phyloP scores from a whole-genome alignment of 2,888 invertebrate genomes.

The Biston betularia region DNA sequence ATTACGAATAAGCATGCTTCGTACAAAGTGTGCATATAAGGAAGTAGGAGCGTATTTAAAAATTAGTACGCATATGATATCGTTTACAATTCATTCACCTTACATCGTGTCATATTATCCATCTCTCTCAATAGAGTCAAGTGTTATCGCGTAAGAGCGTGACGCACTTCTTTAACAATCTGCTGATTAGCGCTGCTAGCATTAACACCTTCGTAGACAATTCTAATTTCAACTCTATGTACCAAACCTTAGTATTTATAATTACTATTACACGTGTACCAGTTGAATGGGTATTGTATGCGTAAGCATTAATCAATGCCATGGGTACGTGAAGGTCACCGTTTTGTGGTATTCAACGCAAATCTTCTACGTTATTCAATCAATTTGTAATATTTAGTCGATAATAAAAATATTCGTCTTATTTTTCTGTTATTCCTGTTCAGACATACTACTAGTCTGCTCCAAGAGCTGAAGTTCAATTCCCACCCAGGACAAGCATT shows the following conservation, averaged over 20 bases:
- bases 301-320: conserved; percentile 81
- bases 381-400: conserved; percentile 30
- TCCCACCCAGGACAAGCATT: no score
- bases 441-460: no score
- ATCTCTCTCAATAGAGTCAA: conserved; percentile 60
- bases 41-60: conserved; percentile 38
- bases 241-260: conserved; percentile 53
- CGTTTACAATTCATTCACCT: conserved; percentile 73
- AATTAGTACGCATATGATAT: conserved; percentile 54
- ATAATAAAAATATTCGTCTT: conserved; percentile 37
- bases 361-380: conserved; percentile 54
- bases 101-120: conserved; percentile 50
- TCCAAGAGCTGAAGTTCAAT: no score
- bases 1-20: not conserved
- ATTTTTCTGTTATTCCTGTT: no score
- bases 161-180: conserved; percentile 68
- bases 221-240: conserved; percentile 63
- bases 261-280: conserved; percentile 50
- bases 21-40: not conserved
- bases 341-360: conserved; percentile 61
- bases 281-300: conserved; percentile 77
- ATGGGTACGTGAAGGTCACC: conserved; percentile 76
- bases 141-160: conserved; percentile 61
- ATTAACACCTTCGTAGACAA: conserved; percentile 43
- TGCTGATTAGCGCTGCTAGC: conserved; percentile 73